phyloP scores from a whole-genome alignment of 1,140 invertebrate species.

The Drosophila gunungcola region DNA sequence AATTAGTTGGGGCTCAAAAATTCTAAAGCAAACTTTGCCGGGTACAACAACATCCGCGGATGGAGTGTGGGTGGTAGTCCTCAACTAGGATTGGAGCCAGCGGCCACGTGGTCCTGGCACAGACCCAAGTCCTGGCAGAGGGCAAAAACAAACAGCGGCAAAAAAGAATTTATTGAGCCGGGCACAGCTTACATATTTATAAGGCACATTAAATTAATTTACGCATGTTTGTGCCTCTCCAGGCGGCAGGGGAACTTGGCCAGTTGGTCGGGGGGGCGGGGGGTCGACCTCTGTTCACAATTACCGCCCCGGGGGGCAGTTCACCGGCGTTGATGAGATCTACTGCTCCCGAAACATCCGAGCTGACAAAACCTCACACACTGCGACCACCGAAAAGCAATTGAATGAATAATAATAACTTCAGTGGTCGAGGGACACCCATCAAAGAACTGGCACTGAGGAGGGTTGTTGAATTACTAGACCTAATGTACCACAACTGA shows the following conservation, averaged over 20 bases:
- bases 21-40: slow-evolving; percentile 80
- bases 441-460: too few relatives aligned
- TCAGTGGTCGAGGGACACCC: background rate
- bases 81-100: slow-evolving; percentile 11
- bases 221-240: slow-evolving; percentile 68
- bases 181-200: slow-evolving; percentile 77
- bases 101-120: slow-evolving; percentile 33
- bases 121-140: slow-evolving; percentile 45
- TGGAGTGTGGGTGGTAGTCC: background rate
- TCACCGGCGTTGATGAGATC: slow-evolving; percentile 42
- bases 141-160: slow-evolving; percentile 57
- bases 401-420: slow-evolving; percentile 62
- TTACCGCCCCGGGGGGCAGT: slow-evolving; percentile 30
- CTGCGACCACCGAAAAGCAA: slow-evolving; percentile 30
- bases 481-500: too few relatives aligned
- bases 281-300: slow-evolving; percentile 24
- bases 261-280: slow-evolving; percentile 24
- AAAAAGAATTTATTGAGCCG: slow-evolving; percentile 75
- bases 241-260: background rate
- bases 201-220: slow-evolving; percentile 83
- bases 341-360: slow-evolving; percentile 17
- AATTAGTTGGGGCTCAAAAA: slow-evolving; percentile 83
- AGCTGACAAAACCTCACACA: background rate
- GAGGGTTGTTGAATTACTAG: too few relatives aligned
- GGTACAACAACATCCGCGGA: slow-evolving; percentile 48